Evolutionary conservation across 2,888 invertebrate species (phyloP), one percentile per base, ranked within the genome.

Genomic region (Limnephilus rhombicus): DNA sequence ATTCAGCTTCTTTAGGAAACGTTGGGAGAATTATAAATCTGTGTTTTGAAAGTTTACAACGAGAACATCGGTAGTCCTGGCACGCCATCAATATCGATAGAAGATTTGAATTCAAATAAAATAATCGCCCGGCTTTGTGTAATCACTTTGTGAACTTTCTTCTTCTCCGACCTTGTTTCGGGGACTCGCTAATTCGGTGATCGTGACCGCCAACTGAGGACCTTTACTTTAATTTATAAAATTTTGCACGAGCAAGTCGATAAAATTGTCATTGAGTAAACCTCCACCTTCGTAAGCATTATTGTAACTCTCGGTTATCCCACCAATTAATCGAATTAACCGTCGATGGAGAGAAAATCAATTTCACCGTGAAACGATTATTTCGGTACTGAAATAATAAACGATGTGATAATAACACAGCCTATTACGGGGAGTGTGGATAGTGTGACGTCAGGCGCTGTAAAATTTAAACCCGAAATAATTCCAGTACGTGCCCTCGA

Each of bases 1-100:
- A 68, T 68, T 68, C 88, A 18, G 37, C 53, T 31, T 31, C 53
- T 37, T 88, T 31, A 31, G 68, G 68, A 37, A 81, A 81, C 41
- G 89, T 45, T n/a, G 45, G 11, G 11, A 41, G 81, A 81, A 89
- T n/a, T 89, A 81, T 41, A 81, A 81, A 81, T 41, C 24, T 81
- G 81, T 37, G 29, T 81, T 45, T 80, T 80, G 31, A 31, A 11
- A 34, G 49, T 24, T 34, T 37, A 5, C 18, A 37, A 85, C 24
- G 37, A 31, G 85, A 85, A 9, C 31, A 37, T 85, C 85, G 85
- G 29, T 31, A 81, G 81, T 37, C 85, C 87, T 37, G 89, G 31
- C 83, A 49, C 90, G 92, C 90, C 92, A 89, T 82, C 83, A 41
- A 90, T 91, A 92, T 92, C 91, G 91, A 91, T 53, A 91, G 90